Conservation (phyloP, 30 jellyfish, hydroid and myxozoan species). For the Hydractinia symbiolongicarpus region DNA sequence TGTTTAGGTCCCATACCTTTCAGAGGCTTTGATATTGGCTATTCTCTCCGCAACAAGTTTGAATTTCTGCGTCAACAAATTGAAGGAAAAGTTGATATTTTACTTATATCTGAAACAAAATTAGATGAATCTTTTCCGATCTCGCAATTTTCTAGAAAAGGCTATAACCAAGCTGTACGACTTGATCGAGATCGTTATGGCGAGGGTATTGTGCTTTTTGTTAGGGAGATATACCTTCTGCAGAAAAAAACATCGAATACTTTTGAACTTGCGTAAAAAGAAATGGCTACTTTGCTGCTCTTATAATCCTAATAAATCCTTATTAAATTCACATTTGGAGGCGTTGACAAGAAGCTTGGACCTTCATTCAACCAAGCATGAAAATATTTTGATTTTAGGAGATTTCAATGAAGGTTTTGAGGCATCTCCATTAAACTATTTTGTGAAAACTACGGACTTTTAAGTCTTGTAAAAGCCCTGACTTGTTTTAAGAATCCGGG, state of each 20-base stretch:
- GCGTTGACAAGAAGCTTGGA: neutral
- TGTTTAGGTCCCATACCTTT: too few species aligned
- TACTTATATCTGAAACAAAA: slow-evolving; percentile 7
- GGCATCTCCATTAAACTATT: too few species aligned
- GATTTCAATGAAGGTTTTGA: neutral
- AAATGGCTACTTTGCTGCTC: slow-evolving; percentile 15
- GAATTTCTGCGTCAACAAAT: neutral
- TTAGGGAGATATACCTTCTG: neutral
- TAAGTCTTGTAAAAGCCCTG: too few species aligned
- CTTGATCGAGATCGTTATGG: slow-evolving; percentile 8
- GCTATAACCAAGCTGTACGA: neutral
- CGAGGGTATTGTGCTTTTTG: slow-evolving; percentile 1
- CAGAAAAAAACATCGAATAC: neutral
- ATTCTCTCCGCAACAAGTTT: slow-evolving; percentile 15
- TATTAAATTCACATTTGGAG: neutral
- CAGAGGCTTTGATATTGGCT: too few species aligned
- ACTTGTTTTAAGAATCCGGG: too few species aligned
- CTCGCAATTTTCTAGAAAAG: neutral
- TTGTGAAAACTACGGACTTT: too few species aligned
- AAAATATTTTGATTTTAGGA: neutral
- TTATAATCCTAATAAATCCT: neutral
- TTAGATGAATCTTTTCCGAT: neutral
- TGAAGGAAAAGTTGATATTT: neutral
- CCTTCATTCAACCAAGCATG: neutral
- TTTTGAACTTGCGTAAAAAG: slow-evolving; percentile 1